phyloP scores from a whole-genome alignment of 2,113 vertebrate species.

The Podilymbus podiceps region DNA sequence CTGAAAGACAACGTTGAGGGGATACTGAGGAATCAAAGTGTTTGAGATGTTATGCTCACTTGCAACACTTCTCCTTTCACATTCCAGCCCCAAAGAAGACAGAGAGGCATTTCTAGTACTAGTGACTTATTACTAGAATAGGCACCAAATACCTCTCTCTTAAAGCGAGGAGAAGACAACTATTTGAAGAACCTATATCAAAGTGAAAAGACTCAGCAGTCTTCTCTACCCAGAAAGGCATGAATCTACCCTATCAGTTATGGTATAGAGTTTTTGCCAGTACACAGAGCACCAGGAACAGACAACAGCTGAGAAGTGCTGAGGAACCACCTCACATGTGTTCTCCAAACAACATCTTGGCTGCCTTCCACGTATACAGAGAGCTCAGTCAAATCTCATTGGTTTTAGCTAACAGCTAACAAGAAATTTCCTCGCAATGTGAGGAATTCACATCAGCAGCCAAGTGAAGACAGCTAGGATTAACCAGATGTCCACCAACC shows the following conservation, averaged over 20 bases:
- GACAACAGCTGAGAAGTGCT: not conserved
- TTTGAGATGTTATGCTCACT: not conserved
- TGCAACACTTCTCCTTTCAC: not conserved
- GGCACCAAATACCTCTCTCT: not conserved
- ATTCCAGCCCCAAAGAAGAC: not conserved
- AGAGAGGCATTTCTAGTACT: not conserved
- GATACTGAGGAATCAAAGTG: not conserved
- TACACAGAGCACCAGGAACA: not conserved
- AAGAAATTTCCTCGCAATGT: slow-evolving; percentile 54
- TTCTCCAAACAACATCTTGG: slow-evolving; percentile 45
- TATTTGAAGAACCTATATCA: not conserved
- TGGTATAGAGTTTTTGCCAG: not conserved
- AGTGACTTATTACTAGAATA: not conserved
- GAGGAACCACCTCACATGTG: not conserved
- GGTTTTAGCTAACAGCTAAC: slow-evolving; percentile 48
- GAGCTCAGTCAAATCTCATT: slow-evolving; percentile 52
- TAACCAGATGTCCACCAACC: slow-evolving; percentile 60
- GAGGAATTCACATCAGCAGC: slow-evolving; percentile 34
- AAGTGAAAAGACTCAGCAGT: not conserved
- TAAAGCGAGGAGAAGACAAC: not conserved
- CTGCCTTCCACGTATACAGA: not conserved
- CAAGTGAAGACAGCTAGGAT: slow-evolving; percentile 63
- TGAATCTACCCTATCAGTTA: not conserved
- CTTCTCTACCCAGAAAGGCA: not conserved
- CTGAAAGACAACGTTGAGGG: not conserved